Percentiles rank a stretch among this genome's conserved stretches.
Evolutionary conservation across 2,113 vertebrate species (phyloP).

Genomic region (Hippocampus barbouri): DNA sequence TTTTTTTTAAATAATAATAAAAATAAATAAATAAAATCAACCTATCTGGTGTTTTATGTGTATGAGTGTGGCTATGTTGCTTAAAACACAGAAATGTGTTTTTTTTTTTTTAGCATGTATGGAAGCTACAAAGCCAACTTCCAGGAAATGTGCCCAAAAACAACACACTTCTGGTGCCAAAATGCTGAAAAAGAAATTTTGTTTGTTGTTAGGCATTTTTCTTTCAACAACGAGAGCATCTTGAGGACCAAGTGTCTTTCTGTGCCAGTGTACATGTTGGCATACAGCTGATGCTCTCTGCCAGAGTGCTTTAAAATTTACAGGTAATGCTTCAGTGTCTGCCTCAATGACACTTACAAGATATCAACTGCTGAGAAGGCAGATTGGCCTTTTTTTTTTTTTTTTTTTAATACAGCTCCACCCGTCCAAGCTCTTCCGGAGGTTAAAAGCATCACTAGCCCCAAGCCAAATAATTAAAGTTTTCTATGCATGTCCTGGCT

Average conservation of each 20-base stretch:
- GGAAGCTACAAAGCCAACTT: too few relatives aligned
- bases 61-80: too few relatives aligned
- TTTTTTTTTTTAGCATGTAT: too few relatives aligned
- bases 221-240: not conserved
- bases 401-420: constrained; percentile 7
- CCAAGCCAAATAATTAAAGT: constrained; percentile 3
- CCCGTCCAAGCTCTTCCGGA: constrained; percentile 6
- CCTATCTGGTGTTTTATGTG: too few relatives aligned
- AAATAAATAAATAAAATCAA: too few relatives aligned
- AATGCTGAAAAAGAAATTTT: too few relatives aligned
- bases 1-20: too few relatives aligned
- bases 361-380: constrained; percentile 19
- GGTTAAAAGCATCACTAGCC: constrained; percentile 22
- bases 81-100: too few relatives aligned
- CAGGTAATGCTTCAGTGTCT: constrained; percentile 15
- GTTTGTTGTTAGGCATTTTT: not conserved
- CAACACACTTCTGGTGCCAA: too few relatives aligned
- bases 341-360: constrained; percentile 18
- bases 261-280: constrained; percentile 26
- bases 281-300: constrained; percentile 17
- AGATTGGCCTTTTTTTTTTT: constrained; percentile 7
- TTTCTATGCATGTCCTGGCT: not conserved
- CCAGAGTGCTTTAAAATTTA: constrained; percentile 16
- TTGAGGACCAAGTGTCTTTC: not conserved
- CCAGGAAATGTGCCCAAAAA: too few relatives aligned